A percentile compares a stretch with the other conserved stretches of the same genome.
phyloP scores from a whole-genome alignment of 2,888 invertebrate genomes.

The Andrena dorsata region DNA sequence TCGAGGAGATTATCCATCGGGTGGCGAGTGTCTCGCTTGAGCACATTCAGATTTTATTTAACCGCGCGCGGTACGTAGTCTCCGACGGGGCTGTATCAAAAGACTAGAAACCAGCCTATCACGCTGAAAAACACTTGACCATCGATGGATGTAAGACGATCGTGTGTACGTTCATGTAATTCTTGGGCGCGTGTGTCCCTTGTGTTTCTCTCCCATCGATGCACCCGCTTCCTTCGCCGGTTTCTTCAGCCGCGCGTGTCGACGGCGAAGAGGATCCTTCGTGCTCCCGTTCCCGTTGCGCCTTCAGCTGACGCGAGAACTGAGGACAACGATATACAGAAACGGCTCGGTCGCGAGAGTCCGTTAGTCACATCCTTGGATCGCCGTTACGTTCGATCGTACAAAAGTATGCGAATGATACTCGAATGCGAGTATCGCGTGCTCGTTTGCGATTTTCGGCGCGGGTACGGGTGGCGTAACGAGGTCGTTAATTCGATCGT shows the following conservation, averaged over 20 bases:
- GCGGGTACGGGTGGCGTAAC: constrained; percentile 15
- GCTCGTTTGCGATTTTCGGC: not conserved
- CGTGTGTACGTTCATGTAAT: not conserved
- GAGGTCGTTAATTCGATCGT: constrained; percentile 21
- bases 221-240: not conserved
- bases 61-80: constrained; percentile 59
- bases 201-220: not conserved
- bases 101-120: constrained; percentile 69
- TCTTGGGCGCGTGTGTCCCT: not conserved
- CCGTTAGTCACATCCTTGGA: constrained; percentile 16
- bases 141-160: constrained; percentile 19
- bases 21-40: constrained; percentile 37
- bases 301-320: not conserved
- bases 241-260: not conserved
- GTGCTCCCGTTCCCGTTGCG: not conserved
- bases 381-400: constrained; percentile 5
- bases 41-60: constrained; percentile 76
- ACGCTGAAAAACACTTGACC: constrained; percentile 41
- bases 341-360: not conserved
- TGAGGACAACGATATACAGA: not conserved
- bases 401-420: no score
- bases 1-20: no score
- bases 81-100: constrained; percentile 73
- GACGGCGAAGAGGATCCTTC: not conserved
- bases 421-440: constrained; percentile 15